phyloP scores from a whole-genome alignment of 2,113 vertebrate genomes.

The Nesogale talazaci region DNA sequence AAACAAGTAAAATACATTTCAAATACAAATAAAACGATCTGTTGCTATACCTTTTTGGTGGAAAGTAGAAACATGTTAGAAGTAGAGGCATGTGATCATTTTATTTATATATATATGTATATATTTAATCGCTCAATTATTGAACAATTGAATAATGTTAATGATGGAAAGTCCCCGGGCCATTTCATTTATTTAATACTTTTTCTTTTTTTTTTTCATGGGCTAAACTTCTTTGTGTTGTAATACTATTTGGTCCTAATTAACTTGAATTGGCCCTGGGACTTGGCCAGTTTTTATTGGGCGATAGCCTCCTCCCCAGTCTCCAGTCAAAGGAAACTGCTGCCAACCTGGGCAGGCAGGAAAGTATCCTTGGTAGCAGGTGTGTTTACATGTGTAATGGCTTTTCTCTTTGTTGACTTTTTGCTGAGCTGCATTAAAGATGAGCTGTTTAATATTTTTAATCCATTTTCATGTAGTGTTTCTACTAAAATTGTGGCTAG shows the following conservation, averaged over 20 bases:
- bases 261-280: conserved; percentile 18
- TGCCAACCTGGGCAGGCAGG: not conserved
- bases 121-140: conserved; percentile 47
- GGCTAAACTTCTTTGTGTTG: not conserved
- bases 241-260: conserved; percentile 19
- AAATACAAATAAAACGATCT: conserved; percentile 12
- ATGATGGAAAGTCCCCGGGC: not conserved
- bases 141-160: not conserved
- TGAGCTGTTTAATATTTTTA: conserved; percentile 41
- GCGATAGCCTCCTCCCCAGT: not conserved
- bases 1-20: conserved; percentile 15
- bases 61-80: conserved; percentile 27
- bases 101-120: conserved; percentile 4
- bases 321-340: not conserved
- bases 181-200: conserved; percentile 47
- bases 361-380: not conserved
- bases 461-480: conserved; percentile 26
- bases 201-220: conserved; percentile 34
- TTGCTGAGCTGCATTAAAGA: conserved; percentile 14
- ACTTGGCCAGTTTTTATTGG: not conserved
- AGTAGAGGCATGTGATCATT: conserved; percentile 6
- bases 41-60: not conserved
- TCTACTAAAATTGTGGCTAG: not conserved
- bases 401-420: conserved; percentile 2
- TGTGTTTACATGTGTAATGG: not conserved